Base-by-base conservation (phyloP, 2,888 invertebrate species). In the Pseudoips prasinana region DNA sequence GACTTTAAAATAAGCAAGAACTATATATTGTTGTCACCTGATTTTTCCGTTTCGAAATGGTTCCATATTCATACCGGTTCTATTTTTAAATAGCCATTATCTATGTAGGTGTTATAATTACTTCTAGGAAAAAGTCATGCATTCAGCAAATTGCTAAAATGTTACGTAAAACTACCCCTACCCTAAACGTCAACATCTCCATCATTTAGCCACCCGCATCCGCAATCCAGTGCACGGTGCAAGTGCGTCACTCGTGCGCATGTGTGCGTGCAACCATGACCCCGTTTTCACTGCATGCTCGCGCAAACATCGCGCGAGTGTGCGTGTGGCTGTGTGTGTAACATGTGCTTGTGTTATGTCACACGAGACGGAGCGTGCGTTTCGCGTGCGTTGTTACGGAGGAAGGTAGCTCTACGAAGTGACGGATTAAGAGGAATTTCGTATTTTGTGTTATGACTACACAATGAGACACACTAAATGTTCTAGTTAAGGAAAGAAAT, bases 241-340 rank as follows among this genome's bases (percentile, higher is more conserved):
- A 40, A 43, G 57, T 58, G 58, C 64, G 60, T 58, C 60, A 56
- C 50, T 36, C 9, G 32, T 23, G 33, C 42, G 40, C 43, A 33
- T 37, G 59, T 54, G 64, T 65, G 71, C 58, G 66, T 48, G 60
- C 69, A 74, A 64, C 85, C 84, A 56, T 84, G 85, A 84, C 85
- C 84, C 65, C 73, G 72, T 81, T 84, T 73, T 70, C 71, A 60
- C 68, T 66, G 74, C 71, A 66, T 59, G 50, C 42, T 54, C 67
- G 64, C 68, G 60, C 54, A 52, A 56, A 40, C 7, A 22, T 34
- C 38, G 23, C 35, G 26, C 36, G 33, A 50, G 47, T 49, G 48
- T 27, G 34, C 22, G 33, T 32, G 33, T 37, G 49, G 35, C 35
- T 53, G 62, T 57, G 59, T 50, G 62, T 33, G 55, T 29, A 35